phyloP scores from a whole-genome alignment of 2,113 vertebrate genomes.

The Heterotis niloticus region DNA sequence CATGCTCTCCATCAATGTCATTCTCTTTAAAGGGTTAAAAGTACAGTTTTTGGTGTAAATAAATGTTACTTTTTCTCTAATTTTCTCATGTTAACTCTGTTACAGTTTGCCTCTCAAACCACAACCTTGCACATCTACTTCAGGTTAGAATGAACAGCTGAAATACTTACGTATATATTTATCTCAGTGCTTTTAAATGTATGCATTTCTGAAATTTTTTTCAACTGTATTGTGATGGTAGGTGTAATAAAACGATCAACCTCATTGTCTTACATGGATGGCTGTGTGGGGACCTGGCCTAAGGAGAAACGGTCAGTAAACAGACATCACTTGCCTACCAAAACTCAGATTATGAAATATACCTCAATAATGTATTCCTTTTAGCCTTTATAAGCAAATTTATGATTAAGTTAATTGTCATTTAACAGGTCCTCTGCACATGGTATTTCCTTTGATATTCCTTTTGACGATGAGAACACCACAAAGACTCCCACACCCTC shows the following conservation, averaged over 20 bases:
- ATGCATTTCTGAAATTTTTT: neutral
- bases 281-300: constrained; percentile 89
- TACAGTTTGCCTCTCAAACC: constrained; percentile 24
- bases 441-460: constrained; percentile 94
- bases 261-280: constrained; percentile 88
- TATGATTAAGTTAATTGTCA: neutral
- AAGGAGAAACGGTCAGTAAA: constrained; percentile 84
- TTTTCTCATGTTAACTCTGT: too few species aligned
- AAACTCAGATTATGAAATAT: neutral
- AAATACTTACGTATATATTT: neutral
- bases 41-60: neutral
- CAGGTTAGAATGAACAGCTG: constrained; percentile 30
- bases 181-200: neutral
- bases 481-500: constrained; percentile 49
- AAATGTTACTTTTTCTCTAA: neutral
- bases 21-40: neutral
- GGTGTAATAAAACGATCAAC: constrained; percentile 83
- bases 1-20: too few species aligned
- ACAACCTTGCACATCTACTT: constrained; percentile 23
- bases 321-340: neutral
- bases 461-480: constrained; percentile 80
- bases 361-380: neutral
- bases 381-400: neutral
- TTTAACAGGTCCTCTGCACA: constrained; percentile 76
- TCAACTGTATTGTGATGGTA: constrained; percentile 36